Conservation (phyloP, 2,888 invertebrate species). For the Apotomis betuletana region DNA sequence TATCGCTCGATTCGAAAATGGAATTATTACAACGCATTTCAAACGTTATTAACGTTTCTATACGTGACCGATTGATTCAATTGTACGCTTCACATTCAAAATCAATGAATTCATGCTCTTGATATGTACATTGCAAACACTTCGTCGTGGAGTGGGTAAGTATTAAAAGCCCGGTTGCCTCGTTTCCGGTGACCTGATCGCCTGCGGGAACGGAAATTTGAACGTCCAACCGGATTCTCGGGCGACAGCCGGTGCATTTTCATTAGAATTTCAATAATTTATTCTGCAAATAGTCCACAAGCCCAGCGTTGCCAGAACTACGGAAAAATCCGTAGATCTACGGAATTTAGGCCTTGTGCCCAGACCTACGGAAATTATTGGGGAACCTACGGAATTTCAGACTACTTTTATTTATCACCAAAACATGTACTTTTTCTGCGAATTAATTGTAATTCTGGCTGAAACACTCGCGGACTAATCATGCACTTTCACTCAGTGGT, state of each 20-base stretch:
- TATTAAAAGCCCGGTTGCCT: conserved; percentile 10
- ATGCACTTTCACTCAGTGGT: too few relatives aligned
- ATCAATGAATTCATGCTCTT: neutral
- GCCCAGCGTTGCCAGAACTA: too few relatives aligned
- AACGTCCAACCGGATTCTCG: conserved; percentile 36
- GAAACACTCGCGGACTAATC: too few relatives aligned
- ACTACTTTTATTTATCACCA: too few relatives aligned
- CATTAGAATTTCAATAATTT: conserved; percentile 31
- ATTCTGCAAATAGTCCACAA: conserved; percentile 2
- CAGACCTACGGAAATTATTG: too few relatives aligned
- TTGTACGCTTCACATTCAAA: conserved; percentile 9
- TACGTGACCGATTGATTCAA: conserved; percentile 22
- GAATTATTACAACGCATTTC: conserved; percentile 3
- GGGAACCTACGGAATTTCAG: too few relatives aligned
- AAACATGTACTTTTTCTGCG: too few relatives aligned
- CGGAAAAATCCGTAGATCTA: too few relatives aligned
- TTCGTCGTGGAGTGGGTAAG: neutral
- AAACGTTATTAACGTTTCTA: conserved; percentile 26
- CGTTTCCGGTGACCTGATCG: conserved; percentile 22
- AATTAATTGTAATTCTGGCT: too few relatives aligned
- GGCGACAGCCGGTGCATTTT: conserved; percentile 35
- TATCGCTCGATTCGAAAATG: conserved; percentile 6
- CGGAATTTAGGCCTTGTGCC: too few relatives aligned
- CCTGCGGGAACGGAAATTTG: conserved; percentile 30
- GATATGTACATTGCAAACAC: neutral